A percentile compares a stretch with the other conserved stretches of the same genome.
These are phyloP conservation scores for Nomada goodeniana DNA, from an alignment of 2,888 invertebrate genomes.

Conservation along the genomic window DNA sequence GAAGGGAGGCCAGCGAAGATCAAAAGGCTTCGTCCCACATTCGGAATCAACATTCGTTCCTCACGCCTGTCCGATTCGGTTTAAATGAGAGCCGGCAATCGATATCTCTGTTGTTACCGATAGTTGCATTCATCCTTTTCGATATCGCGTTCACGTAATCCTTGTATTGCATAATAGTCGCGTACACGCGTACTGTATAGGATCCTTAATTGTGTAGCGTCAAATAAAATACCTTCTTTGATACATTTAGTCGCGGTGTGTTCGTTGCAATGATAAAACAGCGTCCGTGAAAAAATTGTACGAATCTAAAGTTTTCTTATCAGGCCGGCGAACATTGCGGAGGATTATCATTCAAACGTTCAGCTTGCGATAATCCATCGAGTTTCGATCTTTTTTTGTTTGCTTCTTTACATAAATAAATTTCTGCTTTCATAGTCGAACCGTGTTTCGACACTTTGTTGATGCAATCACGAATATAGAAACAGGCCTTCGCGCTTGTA, in stretches of 20 bases:
- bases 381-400: neutral
- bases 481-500: conserved; percentile 38
- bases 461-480: conserved; percentile 56
- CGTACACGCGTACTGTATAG: neutral
- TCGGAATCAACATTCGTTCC: conserved; percentile 68
- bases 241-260: no score
- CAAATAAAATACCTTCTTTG: no score
- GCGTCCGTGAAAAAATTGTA: no score
- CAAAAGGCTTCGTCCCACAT: conserved; percentile 68
- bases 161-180: conserved; percentile 18
- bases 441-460: conserved; percentile 35
- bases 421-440: conserved; percentile 20
- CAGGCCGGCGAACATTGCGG: neutral
- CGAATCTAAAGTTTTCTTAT: neutral
- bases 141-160: conserved; percentile 8
- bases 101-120: conserved; percentile 49
- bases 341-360: neutral
- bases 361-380: neutral
- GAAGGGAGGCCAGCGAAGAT: conserved; percentile 55
- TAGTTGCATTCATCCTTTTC: conserved; percentile 33
- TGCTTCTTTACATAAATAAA: neutral
- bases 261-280: no score
- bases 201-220: neutral
- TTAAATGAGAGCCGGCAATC: conserved; percentile 61
- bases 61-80: conserved; percentile 78